Evolutionary conservation across 92 coral and sea anemone genomes (phyloP).

Genomic region (Blastomussa wellsi): DNA sequence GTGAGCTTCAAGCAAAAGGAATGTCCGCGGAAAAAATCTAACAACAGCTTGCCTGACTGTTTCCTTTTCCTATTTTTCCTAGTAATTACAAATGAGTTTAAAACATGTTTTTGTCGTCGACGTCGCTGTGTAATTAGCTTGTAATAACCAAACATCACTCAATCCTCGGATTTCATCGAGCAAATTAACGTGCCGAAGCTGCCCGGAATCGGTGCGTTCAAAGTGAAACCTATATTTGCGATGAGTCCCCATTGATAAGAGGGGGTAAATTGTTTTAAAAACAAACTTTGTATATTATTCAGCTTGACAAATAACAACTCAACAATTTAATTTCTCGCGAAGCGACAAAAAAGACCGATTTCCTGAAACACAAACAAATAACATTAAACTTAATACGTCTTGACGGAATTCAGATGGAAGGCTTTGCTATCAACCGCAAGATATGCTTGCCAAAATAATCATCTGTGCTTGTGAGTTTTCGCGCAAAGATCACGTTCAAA

Average conservation of each 20-base stretch:
- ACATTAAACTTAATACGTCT: too few relatives aligned
- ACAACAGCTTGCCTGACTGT: neutral
- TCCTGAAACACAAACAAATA: neutral
- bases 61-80: neutral
- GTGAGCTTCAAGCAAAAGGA: too few relatives aligned
- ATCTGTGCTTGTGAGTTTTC: neutral
- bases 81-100: conserved; percentile 29
- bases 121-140: conserved; percentile 5
- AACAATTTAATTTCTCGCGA: neutral
- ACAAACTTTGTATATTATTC: neutral
- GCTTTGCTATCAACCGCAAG: neutral
- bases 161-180: neutral
- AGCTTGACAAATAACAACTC: neutral
- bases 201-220: conserved; percentile 33
- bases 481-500: neutral
- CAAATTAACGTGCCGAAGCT: neutral
- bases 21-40: neutral
- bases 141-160: neutral
- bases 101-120: conserved; percentile 16
- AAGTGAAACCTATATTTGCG: conserved; percentile 14
- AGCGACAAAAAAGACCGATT: neutral
- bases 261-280: conserved; percentile 26
- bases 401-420: neutral
- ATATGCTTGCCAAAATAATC: neutral
- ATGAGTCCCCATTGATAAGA: conserved; percentile 19